Conservation (phyloP, 37 sponge, comb jelly and placozoan genomes). For the Amphimedon queenslandica region DNA sequence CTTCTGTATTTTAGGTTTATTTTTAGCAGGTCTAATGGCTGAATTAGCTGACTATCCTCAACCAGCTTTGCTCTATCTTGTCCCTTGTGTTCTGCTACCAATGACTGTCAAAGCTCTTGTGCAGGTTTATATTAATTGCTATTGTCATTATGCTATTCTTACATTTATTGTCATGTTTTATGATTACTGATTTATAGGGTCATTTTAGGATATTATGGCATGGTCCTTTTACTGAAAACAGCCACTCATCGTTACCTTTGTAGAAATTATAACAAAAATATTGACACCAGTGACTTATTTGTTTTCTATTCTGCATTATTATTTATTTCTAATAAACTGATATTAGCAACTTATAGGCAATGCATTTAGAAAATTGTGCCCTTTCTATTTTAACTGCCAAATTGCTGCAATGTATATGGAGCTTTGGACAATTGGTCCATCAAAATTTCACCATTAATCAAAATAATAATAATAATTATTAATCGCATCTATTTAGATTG, state of each 20-base stretch:
- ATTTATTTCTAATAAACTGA: not conserved
- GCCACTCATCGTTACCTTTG: not conserved
- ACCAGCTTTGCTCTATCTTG: conserved; percentile 76
- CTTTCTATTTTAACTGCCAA: too few species aligned
- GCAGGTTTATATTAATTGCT: conserved; percentile 29
- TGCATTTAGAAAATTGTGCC: too few species aligned
- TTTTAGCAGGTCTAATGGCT: conserved; percentile 27
- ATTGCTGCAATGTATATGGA: too few species aligned
- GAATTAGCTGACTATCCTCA: conserved; percentile 46
- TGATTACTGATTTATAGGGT: conserved; percentile 29
- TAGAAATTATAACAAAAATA: not conserved
- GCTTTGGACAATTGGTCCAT: too few species aligned
- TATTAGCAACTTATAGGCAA: too few species aligned
- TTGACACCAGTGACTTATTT: not conserved
- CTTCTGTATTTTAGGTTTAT: conserved; percentile 31
- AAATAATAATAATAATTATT: too few species aligned
- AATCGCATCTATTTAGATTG: too few species aligned
- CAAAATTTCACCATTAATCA: too few species aligned
- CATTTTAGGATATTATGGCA: conserved; percentile 53
- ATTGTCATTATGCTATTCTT: too few species aligned
- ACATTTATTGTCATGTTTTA: too few species aligned
- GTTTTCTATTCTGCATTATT: not conserved
- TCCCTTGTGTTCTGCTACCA: conserved; percentile 60
- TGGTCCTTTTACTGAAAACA: conserved; percentile 38
- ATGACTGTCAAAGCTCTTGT: conserved; percentile 42